These are phyloP conservation scores for Endomychus coccineus DNA, from an alignment of 2,888 invertebrate genomes.

Conservation along the genomic window DNA sequence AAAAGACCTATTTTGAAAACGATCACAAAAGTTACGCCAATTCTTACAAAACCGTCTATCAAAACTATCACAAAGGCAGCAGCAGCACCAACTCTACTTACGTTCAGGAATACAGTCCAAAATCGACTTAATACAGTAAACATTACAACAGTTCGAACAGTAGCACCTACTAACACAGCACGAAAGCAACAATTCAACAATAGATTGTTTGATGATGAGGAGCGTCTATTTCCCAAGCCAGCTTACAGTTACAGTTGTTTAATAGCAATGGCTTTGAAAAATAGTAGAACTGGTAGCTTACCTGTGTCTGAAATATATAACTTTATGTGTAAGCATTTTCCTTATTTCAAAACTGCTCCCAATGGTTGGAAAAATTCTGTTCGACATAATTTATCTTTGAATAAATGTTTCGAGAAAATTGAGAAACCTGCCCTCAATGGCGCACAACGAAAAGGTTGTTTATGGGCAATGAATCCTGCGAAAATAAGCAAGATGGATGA, in stretches of 20 bases:
- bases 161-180: conserved; percentile 21
- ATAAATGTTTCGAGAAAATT: conserved; percentile 98
- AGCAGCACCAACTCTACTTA: conserved; percentile 25
- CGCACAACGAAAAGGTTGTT: conserved; percentile 78
- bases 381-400: conserved; percentile 91
- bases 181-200: conserved; percentile 21
- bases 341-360: conserved; percentile 96
- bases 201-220: conserved; percentile 39
- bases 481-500: conserved; percentile 96
- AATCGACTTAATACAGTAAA: conserved; percentile 31
- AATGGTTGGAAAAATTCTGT: conserved; percentile 99
- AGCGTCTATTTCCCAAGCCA: conserved; percentile 82
- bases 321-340: conserved; percentile 99
- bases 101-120: conserved; percentile 34
- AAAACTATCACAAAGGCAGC: conserved; percentile 32
- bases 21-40: conserved; percentile 38
- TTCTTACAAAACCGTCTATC: conserved; percentile 35
- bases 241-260: conserved; percentile 97
- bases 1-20: conserved; percentile 35
- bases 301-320: conserved; percentile 98
- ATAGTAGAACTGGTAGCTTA: conserved; percentile 86
- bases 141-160: conserved; percentile 27
- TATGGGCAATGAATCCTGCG: conserved; percentile 95
- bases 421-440: conserved; percentile 88
- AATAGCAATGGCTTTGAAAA: conserved; percentile 96